Percentiles rank a stretch among this genome's conserved stretches.
Evolutionary conservation across 2,113 vertebrate genomes (phyloP).

Genomic region (Mirza zaza): DNA sequence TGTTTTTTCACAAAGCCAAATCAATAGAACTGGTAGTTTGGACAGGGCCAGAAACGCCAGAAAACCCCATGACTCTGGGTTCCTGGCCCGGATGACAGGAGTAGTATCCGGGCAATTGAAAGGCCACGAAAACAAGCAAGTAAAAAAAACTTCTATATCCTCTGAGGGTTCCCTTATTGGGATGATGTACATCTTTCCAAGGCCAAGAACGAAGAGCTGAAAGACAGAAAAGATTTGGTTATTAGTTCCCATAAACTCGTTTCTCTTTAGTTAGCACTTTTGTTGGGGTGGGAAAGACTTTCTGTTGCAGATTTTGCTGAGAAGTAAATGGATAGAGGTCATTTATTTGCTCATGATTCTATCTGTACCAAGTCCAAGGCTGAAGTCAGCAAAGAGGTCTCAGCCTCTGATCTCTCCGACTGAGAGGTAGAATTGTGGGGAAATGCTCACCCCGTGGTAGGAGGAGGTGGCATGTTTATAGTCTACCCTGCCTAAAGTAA

Average conservation of each 20-base stretch:
- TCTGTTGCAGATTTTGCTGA: not conserved
- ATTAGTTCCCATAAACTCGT: not conserved
- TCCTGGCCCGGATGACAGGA: not conserved
- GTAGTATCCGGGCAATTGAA: not conserved
- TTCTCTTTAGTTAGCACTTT: not conserved
- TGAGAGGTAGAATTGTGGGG: not conserved
- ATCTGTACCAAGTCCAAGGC: not conserved
- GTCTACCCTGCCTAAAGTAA: not conserved
- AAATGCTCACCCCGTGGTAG: not conserved
- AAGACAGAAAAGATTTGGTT: not conserved
- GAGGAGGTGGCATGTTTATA: not conserved
- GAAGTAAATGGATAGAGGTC: not conserved
- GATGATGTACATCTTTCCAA: not conserved
- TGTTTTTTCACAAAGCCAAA: slow-evolving; percentile 1
- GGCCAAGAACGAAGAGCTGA: not conserved
- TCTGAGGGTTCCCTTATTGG: slow-evolving; percentile 9
- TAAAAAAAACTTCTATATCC: not conserved
- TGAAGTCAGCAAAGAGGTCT: not conserved
- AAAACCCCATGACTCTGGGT: not conserved
- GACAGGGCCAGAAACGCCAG: not conserved
- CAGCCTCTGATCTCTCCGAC: not conserved
- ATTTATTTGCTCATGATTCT: not conserved
- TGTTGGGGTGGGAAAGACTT: not conserved
- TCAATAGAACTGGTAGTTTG: not conserved
- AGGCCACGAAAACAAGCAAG: slow-evolving; percentile 13